A percentile compares a stretch with the other conserved stretches of the same genome.
Evolutionary conservation across 1,140 invertebrate genomes (phyloP).

Genomic region (Platorchestia sp.): DNA sequence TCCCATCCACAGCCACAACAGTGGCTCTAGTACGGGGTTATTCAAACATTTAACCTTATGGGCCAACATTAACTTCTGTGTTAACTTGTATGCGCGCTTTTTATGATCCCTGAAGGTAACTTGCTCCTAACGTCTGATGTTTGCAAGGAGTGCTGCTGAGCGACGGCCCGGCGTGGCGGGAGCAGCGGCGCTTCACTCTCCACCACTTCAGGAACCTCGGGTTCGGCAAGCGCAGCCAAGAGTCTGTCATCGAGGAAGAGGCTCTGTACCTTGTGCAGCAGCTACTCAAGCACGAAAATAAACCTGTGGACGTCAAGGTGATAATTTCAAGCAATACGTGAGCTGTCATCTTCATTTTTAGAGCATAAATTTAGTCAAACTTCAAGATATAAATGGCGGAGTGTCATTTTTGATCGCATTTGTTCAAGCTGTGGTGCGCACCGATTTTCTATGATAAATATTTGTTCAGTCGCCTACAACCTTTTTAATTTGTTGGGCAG

Average conservation of each 20-base stretch:
- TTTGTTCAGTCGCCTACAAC: too few relatives aligned
- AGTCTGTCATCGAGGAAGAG: conserved; percentile 51
- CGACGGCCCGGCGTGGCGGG: conserved; percentile 17
- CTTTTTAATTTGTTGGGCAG: too few relatives aligned
- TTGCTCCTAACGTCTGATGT: not conserved
- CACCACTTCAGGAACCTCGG: conserved; percentile 57
- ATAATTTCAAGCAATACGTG: not conserved
- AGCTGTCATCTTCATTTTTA: not conserved
- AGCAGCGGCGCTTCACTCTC: conserved; percentile 41
- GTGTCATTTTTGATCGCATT: not conserved
- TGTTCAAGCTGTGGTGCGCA: too few relatives aligned
- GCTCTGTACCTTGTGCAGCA: conserved; percentile 44
- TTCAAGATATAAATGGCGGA: not conserved
- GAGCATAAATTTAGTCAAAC: not conserved
- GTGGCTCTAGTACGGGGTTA: not conserved
- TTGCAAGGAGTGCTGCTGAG: conserved; percentile 41
- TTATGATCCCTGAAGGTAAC: not conserved
- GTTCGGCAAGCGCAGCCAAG: conserved; percentile 50
- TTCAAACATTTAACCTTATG: not conserved
- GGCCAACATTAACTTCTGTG: not conserved
- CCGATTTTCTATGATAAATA: too few relatives aligned
- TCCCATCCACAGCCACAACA: not conserved
- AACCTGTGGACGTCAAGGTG: conserved; percentile 16
- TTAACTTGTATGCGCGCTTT: too few relatives aligned
- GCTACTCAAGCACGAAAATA: conserved; percentile 9